Evolutionary conservation across 1,140 invertebrate species (phyloP).

Genomic region (Thaumetopoea pityocampa): DNA sequence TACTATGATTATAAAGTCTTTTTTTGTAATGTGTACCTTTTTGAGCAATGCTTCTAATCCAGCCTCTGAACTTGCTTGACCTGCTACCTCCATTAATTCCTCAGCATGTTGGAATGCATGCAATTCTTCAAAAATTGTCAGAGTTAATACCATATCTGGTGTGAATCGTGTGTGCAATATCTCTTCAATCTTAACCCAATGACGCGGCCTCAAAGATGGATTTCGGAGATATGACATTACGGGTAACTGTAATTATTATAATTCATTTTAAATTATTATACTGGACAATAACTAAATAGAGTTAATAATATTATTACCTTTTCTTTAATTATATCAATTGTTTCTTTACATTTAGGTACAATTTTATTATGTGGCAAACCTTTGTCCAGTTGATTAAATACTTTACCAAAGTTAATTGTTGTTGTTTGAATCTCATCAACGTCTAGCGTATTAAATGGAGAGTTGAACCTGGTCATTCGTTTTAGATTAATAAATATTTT

Average conservation of each 20-base stretch:
- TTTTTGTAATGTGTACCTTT: constrained; percentile 78
- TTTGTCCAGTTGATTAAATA: constrained; percentile 85
- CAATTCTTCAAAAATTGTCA: constrained; percentile 82
- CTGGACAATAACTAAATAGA: no score
- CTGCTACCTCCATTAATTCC: constrained; percentile 88
- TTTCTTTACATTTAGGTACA: constrained; percentile 83
- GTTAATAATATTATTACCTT: constrained; percentile 78
- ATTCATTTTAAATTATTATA: no score
- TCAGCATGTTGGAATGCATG: constrained; percentile 83
- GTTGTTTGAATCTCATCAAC: constrained; percentile 83
- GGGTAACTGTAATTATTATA: constrained; percentile 79
- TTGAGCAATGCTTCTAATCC: constrained; percentile 86
- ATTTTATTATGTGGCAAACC: constrained; percentile 86
- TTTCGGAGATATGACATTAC: constrained; percentile 86
- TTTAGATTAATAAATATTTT: constrained; percentile 3
- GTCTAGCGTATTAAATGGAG: constrained; percentile 82
- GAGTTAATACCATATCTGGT: constrained; percentile 80
- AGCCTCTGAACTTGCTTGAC: constrained; percentile 89
- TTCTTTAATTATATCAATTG: constrained; percentile 85
- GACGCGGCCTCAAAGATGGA: constrained; percentile 83
- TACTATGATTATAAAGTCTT: not conserved
- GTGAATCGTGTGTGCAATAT: constrained; percentile 84
- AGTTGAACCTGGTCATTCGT: constrained; percentile 72
- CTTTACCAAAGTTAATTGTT: constrained; percentile 82
- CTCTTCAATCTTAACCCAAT: constrained; percentile 89